Evolutionary conservation across 2,113 vertebrate species (phyloP).

Genomic region (Corydoras sp.): DNA sequence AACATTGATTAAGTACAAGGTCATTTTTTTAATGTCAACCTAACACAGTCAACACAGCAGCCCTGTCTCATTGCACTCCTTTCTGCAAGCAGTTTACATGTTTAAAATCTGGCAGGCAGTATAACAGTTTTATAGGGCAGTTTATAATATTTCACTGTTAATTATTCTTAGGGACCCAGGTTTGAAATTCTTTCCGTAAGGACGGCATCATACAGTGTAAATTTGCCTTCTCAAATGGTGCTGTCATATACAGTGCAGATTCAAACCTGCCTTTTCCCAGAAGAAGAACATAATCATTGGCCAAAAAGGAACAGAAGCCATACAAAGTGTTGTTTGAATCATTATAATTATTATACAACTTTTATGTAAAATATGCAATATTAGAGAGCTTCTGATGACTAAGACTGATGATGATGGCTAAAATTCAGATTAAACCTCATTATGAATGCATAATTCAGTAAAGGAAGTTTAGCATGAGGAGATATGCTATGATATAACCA

Average conservation of each 20-base stretch:
- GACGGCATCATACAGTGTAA: conserved; percentile 44
- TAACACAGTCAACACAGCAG: conserved; percentile 10
- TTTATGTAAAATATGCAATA: too few relatives aligned
- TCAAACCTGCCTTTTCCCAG: conserved; percentile 44
- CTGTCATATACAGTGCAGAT: conserved; percentile 40
- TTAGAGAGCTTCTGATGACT: too few relatives aligned
- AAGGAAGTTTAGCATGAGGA: too few relatives aligned
- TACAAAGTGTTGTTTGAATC: not conserved
- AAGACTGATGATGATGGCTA: too few relatives aligned
- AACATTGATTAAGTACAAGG: too few relatives aligned
- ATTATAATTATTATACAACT: not conserved
- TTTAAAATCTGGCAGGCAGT: conserved; percentile 45
- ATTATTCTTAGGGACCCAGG: conserved; percentile 50
- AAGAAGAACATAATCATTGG: conserved; percentile 31
- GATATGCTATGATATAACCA: too few relatives aligned
- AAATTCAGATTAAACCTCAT: too few relatives aligned
- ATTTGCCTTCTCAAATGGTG: conserved; percentile 47
- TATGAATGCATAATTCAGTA: too few relatives aligned
- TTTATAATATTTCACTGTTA: conserved; percentile 64
- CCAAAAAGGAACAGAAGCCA: conserved; percentile 5
- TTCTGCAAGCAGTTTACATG: conserved; percentile 34
- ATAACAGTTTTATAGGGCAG: conserved; percentile 46
- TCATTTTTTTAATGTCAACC: conserved; percentile 29
- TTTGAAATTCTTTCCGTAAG: conserved; percentile 53
- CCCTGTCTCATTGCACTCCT: conserved; percentile 15